These are phyloP conservation scores for Diarsia rubi DNA, from an alignment of 2,888 invertebrate genomes.

Conservation along the genomic window DNA sequence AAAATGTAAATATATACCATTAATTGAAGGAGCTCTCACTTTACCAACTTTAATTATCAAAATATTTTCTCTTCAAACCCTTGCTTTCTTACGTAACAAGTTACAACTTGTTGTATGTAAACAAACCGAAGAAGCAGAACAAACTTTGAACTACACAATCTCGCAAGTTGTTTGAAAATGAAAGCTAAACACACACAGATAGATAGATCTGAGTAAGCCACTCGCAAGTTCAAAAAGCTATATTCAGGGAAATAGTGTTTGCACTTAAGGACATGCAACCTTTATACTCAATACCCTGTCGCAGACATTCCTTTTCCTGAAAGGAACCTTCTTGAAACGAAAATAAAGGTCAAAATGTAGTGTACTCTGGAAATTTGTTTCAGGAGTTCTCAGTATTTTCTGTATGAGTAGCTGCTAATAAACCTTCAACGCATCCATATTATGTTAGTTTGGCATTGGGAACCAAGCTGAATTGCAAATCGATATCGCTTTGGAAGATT, in stretches of 20 bases:
- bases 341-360: neutral
- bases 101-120: constrained; percentile 1
- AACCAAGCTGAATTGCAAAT: constrained; percentile 33
- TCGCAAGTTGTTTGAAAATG: constrained; percentile 48
- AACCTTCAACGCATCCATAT: constrained; percentile 24
- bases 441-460: constrained; percentile 27
- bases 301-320: neutral
- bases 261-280: constrained; percentile 35
- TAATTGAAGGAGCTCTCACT: neutral
- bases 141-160: constrained; percentile 38
- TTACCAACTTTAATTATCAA: neutral
- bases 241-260: constrained; percentile 38
- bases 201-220: constrained; percentile 36
- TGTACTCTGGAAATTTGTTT: neutral
- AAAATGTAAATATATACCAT: too few species aligned
- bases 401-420: constrained; percentile 18
- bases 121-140: constrained; percentile 6
- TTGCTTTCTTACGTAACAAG: constrained; percentile 1
- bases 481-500: constrained; percentile 33
- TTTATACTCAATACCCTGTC: constrained; percentile 23
- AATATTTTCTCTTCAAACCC: constrained; percentile 12
- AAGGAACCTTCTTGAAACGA: neutral
- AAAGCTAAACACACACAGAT: constrained; percentile 35
- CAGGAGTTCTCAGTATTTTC: constrained; percentile 19
- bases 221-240: constrained; percentile 29